A percentile compares a stretch with the other conserved stretches of the same genome.
phyloP scores from a whole-genome alignment of 2,888 invertebrate genomes.

The Nomada hirtipes region DNA sequence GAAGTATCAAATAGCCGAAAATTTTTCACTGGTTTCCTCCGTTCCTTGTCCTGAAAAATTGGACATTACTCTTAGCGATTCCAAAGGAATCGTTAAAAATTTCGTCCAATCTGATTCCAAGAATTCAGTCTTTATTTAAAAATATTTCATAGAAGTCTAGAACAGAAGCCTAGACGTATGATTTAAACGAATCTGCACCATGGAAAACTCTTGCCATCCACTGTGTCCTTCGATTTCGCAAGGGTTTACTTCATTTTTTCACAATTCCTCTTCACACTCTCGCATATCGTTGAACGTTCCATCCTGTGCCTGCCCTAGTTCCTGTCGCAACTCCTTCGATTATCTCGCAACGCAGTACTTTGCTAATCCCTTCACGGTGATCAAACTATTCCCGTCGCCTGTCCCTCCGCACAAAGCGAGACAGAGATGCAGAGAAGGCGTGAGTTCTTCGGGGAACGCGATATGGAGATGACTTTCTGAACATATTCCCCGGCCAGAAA shows the following conservation, averaged over 20 bases:
- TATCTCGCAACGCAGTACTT: background rate
- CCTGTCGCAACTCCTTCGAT: background rate
- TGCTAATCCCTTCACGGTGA: conserved; percentile 15
- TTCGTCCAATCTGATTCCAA: no score
- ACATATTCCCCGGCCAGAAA: conserved; percentile 41
- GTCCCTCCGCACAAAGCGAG: background rate
- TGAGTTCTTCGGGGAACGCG: conserved; percentile 58
- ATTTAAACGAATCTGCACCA: no score
- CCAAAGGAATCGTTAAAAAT: no score
- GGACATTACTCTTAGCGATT: no score
- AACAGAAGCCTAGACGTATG: no score
- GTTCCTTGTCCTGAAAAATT: background rate
- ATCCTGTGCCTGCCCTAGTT: background rate
- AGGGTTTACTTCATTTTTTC: background rate
- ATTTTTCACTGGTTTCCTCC: background rate
- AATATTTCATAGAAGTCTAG: no score
- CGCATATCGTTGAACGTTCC: background rate
- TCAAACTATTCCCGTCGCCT: conserved; percentile 44
- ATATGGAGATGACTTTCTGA: conserved; percentile 63
- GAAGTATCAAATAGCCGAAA: no score
- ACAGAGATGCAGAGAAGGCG: background rate
- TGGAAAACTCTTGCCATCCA: no score
- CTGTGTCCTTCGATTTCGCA: background rate
- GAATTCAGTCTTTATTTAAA: no score
- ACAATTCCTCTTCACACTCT: background rate